Percentiles rank a stretch among this genome's conserved stretches.
phyloP scores from a whole-genome alignment of 2,113 vertebrate species.

The Aramus guarauna region DNA sequence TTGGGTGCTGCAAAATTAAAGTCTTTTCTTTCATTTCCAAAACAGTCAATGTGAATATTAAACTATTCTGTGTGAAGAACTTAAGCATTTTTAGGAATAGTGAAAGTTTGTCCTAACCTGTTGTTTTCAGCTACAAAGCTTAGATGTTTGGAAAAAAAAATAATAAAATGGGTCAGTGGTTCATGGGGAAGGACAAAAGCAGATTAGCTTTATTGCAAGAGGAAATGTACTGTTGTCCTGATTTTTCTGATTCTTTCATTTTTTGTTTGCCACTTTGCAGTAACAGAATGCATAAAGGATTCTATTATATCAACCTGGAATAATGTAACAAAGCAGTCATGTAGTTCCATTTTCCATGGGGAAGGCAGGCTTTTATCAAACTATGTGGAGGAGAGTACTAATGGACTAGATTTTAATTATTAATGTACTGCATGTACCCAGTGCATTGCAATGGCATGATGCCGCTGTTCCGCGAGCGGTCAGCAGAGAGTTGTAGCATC shows the following conservation, averaged over 20 bases:
- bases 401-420: conserved; percentile 49
- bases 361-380: conserved; percentile 3
- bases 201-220: background rate
- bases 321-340: background rate
- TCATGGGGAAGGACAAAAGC: background rate
- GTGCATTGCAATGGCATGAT: background rate
- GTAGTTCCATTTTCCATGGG: background rate
- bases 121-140: background rate
- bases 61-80: background rate
- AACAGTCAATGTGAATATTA: background rate
- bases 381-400: background rate
- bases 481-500: background rate
- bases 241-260: background rate
- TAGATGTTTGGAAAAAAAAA: background rate
- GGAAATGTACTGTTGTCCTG: background rate
- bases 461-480: background rate
- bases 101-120: background rate
- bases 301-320: background rate
- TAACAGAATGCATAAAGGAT: background rate
- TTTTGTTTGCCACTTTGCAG: background rate
- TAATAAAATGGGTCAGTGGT: background rate
- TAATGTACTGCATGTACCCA: background rate
- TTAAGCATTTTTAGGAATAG: background rate
- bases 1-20: background rate
- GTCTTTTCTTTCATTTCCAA: background rate